Base-by-base conservation (phyloP, 2,797 vertebrate genomes). In the Merluccius polli region DNA sequence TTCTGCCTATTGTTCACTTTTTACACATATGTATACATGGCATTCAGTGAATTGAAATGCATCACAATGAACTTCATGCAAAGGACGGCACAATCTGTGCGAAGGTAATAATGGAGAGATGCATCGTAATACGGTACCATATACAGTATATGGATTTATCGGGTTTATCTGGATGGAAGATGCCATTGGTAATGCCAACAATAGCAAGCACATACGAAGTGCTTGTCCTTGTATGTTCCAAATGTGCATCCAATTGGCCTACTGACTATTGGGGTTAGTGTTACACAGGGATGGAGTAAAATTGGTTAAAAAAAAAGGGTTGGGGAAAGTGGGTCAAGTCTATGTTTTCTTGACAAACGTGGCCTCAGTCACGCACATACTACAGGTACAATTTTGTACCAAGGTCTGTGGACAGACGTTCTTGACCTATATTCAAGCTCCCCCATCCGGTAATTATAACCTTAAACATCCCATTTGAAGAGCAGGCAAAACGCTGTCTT, bases 101-200 rank as follows among this genome's bases (percentile, higher is more conserved):
- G 44, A 75, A 59, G 30, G 59, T 33, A 77, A 27, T 38, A 41
- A 21, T 76, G 75, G 84, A 65, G 84, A 65, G 86, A 82, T 76
- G 16, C 44, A 48, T 4, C 16, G 44, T 48, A 21, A 48, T 48
- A 18, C 4, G 44, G 44, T 18, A 48, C 44, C 36, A 36, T 11
- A 36, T 4, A n/a, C n/a, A n/a, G n/a, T n/a, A 36, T 36, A 36
- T 36, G 36, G 36, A 36, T 36, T 36, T 36, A 36, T 7, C 44
- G 5, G 44, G 44, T 3, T 3, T 48, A 48, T 48, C 16, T 21
- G 16, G 6, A 59, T 24, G 7, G 59, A 65, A 65, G 59, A 65
- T 4, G n/a, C 24, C 59, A 27, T 65, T 65, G 59, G 59, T n/a
- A 65, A 65, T 13, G 24, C n/a, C 2, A 24, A 65, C 59, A 65